These are phyloP conservation scores for Actinopyga echinites DNA, from an alignment of 53 echinoderm and acorn worm genomes.

Conservation along the genomic window DNA sequence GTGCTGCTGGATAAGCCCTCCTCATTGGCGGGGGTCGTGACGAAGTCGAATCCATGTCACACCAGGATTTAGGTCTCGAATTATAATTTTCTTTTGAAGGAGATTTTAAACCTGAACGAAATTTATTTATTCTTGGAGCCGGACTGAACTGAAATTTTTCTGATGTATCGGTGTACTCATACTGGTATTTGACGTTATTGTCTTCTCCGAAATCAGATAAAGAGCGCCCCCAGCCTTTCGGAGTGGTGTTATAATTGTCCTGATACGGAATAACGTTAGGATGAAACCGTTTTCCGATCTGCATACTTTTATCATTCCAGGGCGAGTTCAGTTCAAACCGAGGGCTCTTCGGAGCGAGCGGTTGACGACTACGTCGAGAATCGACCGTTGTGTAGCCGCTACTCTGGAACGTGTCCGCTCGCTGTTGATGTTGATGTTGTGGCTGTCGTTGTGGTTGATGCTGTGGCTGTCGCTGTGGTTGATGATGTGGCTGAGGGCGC, in stretches of 20 bases:
- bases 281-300: constrained; percentile 27
- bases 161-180: constrained; percentile 18
- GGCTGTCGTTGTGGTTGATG: neutral
- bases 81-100: constrained; percentile 17
- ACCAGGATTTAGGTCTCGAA: constrained; percentile 36
- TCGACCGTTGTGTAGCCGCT: constrained; percentile 34
- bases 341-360: constrained; percentile 5
- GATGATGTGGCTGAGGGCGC: constrained; percentile 16
- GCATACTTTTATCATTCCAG: constrained; percentile 18
- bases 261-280: constrained; percentile 31
- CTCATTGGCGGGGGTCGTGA: neutral
- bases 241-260: constrained; percentile 30
- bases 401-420: neutral
- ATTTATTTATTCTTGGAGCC: constrained; percentile 40
- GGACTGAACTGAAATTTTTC: constrained; percentile 15
- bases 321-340: constrained; percentile 33
- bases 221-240: constrained; percentile 22
- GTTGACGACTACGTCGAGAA: constrained; percentile 9
- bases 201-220: constrained; percentile 8
- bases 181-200: constrained; percentile 22
- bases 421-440: neutral
- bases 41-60: constrained; percentile 25
- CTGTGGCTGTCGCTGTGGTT: neutral
- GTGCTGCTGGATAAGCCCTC: neutral
- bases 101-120: neutral